Evolutionary conservation across 2,797 vertebrate species (phyloP).

Genomic region (Labeo calbasu): DNA sequence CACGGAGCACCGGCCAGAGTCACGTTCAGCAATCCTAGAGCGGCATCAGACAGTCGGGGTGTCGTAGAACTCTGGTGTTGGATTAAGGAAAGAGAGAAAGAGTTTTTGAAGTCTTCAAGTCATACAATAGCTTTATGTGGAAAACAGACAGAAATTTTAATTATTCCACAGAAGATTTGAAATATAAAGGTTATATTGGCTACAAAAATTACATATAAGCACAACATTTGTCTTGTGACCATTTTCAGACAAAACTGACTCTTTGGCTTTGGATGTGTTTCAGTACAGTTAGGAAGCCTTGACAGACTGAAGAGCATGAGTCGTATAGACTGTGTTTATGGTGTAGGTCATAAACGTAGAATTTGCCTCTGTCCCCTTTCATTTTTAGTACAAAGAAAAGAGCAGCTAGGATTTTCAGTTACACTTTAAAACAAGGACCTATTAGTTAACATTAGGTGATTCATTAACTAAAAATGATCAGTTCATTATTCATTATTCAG

Average conservation of each 20-base stretch:
- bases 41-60: slow-evolving; percentile 64
- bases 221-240: background rate
- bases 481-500: background rate
- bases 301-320: background rate
- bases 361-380: background rate
- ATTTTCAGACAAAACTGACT: background rate
- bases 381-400: background rate
- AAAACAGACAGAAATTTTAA: background rate
- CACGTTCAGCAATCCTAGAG: slow-evolving; percentile 76
- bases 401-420: background rate
- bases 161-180: background rate
- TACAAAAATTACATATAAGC: background rate
- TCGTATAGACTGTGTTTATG: background rate
- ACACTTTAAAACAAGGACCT: too few relatives aligned
- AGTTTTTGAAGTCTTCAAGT: background rate
- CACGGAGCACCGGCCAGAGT: slow-evolving; percentile 81
- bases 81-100: background rate
- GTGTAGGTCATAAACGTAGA: background rate
- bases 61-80: slow-evolving; percentile 63
- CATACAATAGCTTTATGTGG: background rate
- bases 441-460: background rate
- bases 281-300: background rate
- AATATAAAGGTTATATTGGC: background rate
- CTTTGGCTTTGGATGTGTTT: background rate
- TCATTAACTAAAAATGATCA: background rate